These are phyloP conservation scores for Gryllus longicercus DNA, from an alignment of 2,888 invertebrate genomes.

Conservation along the genomic window DNA sequence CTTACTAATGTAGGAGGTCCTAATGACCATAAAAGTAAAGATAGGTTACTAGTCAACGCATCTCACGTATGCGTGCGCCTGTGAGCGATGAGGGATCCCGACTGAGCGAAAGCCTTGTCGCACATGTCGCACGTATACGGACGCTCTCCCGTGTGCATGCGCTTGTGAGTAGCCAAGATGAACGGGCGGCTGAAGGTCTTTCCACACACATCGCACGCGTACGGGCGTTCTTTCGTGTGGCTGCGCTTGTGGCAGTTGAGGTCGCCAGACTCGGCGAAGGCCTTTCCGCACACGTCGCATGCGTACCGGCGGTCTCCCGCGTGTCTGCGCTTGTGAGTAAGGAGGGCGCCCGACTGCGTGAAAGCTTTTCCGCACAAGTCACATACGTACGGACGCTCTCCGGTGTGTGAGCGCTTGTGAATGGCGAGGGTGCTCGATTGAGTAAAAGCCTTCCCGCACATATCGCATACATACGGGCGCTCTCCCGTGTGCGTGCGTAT, in stretches of 20 bases:
- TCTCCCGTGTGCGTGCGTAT: background rate
- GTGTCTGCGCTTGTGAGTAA: background rate
- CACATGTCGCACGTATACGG: too few relatives aligned
- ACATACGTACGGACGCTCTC: background rate
- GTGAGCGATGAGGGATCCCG: too few relatives aligned
- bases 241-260: background rate
- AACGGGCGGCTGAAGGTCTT: background rate
- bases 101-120: too few relatives aligned
- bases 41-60: too few relatives aligned
- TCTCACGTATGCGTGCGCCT: too few relatives aligned
- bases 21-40: too few relatives aligned
- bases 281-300: background rate
- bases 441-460: background rate
- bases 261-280: background rate
- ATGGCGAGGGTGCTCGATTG: background rate
- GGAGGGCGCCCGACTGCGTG: too few relatives aligned
- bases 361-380: too few relatives aligned
- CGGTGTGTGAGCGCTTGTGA: background rate
- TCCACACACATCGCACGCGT: background rate
- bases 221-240: background rate
- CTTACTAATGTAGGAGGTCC: too few relatives aligned
- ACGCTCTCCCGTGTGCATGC: too few relatives aligned
- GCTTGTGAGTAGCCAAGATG: too few relatives aligned
- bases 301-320: background rate
- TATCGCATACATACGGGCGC: background rate